Conservation (phyloP, 2,888 invertebrate genomes). For the Nomada ferruginata region DNA sequence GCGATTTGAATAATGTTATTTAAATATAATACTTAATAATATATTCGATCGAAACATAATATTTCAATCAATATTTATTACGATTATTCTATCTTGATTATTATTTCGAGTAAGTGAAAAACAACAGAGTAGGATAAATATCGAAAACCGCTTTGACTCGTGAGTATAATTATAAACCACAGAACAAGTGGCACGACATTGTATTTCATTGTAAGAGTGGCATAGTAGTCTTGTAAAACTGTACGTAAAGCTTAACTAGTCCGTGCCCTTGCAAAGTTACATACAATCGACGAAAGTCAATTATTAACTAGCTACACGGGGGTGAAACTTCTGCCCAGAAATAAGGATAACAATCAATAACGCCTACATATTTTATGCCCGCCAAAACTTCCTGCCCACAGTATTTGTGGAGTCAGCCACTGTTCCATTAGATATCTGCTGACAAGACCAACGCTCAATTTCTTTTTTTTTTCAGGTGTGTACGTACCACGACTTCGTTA, state of each 20-base stretch:
- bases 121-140: conserved; percentile 12
- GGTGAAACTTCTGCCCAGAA: neutral
- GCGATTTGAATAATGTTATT: neutral
- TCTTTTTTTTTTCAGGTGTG: conserved; percentile 41
- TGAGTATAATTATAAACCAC: too few species aligned
- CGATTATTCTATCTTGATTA: conserved; percentile 23
- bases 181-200: conserved; percentile 26
- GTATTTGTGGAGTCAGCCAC: conserved; percentile 39
- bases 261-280: too few species aligned
- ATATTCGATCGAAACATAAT: neutral
- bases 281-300: conserved; percentile 34
- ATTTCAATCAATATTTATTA: conserved; percentile 29
- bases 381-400: conserved; percentile 24
- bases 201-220: conserved; percentile 23
- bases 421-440: conserved; percentile 26
- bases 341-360: neutral
- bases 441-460: conserved; percentile 68
- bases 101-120: neutral
- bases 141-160: conserved; percentile 51
- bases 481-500: conserved; percentile 78
- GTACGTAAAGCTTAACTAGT: neutral
- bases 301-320: too few species aligned
- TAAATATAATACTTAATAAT: neutral
- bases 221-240: too few species aligned
- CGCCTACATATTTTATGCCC: neutral